A percentile compares a stretch with the other conserved stretches of the same genome.
Evolutionary conservation across 2,113 vertebrate genomes (phyloP).

Genomic region (Corydoras sp.): DNA sequence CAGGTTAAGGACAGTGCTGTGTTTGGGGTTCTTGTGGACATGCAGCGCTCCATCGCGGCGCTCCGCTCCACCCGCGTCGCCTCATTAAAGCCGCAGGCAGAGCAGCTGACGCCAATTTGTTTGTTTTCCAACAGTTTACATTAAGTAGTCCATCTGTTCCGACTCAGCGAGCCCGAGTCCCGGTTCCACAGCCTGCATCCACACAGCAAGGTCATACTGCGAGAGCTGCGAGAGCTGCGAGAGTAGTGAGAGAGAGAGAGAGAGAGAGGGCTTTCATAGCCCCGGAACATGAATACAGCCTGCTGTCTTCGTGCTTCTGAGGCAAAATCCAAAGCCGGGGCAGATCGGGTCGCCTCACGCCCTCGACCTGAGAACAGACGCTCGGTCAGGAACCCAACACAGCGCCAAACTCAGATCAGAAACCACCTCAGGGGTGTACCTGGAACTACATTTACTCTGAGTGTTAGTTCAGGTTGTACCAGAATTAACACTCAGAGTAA

Average conservation of each 20-base stretch:
- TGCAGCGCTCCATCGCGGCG: constrained; percentile 3
- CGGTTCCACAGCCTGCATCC: constrained; percentile 16
- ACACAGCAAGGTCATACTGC: constrained; percentile 23
- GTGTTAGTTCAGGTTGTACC: too few relatives aligned
- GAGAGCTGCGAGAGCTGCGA: background rate
- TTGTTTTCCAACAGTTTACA: constrained; percentile 49
- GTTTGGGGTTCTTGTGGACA: background rate
- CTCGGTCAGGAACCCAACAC: background rate
- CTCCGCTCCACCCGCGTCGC: constrained; percentile 19
- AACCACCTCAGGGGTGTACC: too few relatives aligned
- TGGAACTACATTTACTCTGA: too few relatives aligned
- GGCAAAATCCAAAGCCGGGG: constrained; percentile 10
- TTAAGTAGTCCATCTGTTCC: constrained; percentile 43
- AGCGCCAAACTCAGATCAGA: too few relatives aligned
- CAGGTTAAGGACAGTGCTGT: too few relatives aligned
- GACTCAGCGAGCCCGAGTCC: constrained; percentile 26
- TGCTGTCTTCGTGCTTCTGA: constrained; percentile 16
- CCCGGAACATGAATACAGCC: background rate
- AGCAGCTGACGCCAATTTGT: constrained; percentile 43
- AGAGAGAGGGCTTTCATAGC: background rate
- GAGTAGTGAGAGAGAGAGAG: constrained; percentile 5
- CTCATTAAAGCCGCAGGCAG: constrained; percentile 26
- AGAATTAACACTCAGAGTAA: too few relatives aligned
- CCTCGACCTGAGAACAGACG: background rate
- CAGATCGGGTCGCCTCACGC: background rate